A percentile compares a stretch with the other conserved stretches of the same genome.
phyloP scores from a whole-genome alignment of 2,797 vertebrate species.

The Columba guinea region DNA sequence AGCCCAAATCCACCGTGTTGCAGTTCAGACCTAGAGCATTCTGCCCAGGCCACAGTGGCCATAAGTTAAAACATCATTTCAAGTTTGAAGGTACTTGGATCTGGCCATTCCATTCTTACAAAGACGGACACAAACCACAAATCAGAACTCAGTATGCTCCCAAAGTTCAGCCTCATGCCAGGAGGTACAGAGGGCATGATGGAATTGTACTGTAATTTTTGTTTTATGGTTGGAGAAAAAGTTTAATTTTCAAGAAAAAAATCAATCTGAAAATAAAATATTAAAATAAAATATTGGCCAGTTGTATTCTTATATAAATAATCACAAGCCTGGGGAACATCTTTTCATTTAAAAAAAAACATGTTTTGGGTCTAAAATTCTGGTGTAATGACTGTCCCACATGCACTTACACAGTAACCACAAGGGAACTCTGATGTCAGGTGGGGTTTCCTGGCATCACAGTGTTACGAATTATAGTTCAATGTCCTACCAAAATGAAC shows the following conservation, averaged over 20 bases:
- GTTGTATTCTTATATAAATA: neutral
- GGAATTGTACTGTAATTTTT: neutral
- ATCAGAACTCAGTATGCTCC: neutral
- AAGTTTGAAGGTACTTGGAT: neutral
- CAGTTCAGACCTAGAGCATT: neutral
- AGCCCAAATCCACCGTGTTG: neutral
- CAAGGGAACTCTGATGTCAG: neutral
- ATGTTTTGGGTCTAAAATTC: neutral
- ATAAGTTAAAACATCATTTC: neutral
- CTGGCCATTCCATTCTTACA: neutral
- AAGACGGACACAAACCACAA: neutral
- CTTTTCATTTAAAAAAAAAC: neutral
- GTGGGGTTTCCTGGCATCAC: neutral
- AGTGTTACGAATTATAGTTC: neutral
- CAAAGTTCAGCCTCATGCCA: neutral
- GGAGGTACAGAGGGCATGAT: neutral
- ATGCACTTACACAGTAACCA: neutral
- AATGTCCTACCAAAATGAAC: neutral
- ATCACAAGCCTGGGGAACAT: neutral
- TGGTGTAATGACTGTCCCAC: fast-evolving
- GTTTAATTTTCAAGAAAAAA: neutral
- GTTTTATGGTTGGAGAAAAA: neutral
- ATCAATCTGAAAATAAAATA: neutral
- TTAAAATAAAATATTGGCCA: neutral
- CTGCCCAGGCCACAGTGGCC: neutral